phyloP scores from a whole-genome alignment of 2,113 vertebrate species.

The Lophotis ruficrista region DNA sequence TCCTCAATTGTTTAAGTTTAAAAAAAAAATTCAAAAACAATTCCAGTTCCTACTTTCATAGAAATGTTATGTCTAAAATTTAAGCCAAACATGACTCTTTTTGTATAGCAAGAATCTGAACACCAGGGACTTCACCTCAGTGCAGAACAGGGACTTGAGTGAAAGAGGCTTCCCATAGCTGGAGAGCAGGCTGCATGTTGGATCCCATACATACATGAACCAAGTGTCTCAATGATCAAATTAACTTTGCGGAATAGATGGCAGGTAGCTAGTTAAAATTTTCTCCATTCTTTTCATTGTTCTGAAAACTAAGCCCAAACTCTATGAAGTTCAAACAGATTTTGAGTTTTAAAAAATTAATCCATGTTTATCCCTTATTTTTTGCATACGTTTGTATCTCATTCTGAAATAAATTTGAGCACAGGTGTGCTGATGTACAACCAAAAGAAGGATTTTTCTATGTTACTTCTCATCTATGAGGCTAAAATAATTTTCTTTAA shows the following conservation, averaged over 20 bases:
- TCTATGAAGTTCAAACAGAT: background rate
- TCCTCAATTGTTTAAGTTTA: background rate
- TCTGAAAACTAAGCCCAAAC: background rate
- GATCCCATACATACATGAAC: background rate
- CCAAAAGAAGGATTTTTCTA: background rate
- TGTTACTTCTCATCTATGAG: background rate
- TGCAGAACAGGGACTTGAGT: accelerated
- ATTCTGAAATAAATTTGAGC: background rate
- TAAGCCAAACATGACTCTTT: background rate
- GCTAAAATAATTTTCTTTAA: background rate
- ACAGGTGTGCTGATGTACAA: background rate
- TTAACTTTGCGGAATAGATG: background rate
- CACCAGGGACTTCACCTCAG: background rate
- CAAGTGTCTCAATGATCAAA: background rate
- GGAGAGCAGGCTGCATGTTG: background rate
- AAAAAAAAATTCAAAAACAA: background rate
- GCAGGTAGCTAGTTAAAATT: background rate
- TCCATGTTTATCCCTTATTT: background rate
- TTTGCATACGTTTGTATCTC: background rate
- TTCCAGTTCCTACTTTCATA: background rate
- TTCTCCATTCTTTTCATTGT: background rate
- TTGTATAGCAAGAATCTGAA: background rate
- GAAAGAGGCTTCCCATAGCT: background rate
- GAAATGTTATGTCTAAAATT: background rate
- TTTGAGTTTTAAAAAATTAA: background rate